Percentiles rank a stretch among this genome's conserved stretches.
Conservation (phyloP, 1,140 invertebrate species). For the Araneus ventricosus region DNA sequence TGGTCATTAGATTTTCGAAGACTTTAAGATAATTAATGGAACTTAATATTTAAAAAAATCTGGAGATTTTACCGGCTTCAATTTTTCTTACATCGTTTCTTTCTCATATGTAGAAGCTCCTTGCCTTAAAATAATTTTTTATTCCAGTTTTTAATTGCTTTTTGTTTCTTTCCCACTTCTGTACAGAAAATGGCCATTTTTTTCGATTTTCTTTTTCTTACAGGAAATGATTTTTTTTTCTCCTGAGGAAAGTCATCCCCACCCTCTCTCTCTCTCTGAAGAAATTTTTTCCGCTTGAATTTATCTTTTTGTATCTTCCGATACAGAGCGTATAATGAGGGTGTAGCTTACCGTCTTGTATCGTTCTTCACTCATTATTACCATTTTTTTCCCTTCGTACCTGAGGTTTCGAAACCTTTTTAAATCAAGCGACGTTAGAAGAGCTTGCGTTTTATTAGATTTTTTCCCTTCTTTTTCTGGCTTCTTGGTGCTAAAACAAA, state of each 20-base stretch:
- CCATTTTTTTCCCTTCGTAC: background rate
- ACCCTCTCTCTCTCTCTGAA: background rate
- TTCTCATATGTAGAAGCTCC: background rate
- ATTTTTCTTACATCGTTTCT: slow-evolving; percentile 15
- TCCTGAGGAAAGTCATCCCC: background rate
- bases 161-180: background rate
- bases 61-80: background rate
- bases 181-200: background rate
- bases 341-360: background rate
- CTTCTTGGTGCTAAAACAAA: background rate
- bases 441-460: background rate
- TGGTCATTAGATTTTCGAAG: slow-evolving; percentile 48
- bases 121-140: background rate
- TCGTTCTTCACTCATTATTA: background rate
- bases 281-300: background rate
- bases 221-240: background rate
- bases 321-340: background rate
- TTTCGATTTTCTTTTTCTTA: background rate
- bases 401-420: background rate
- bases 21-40: slow-evolving; percentile 60
- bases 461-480: background rate
- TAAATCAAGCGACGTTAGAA: background rate
- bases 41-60: slow-evolving; percentile 51
- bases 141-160: slow-evolving; percentile 9
- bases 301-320: background rate